Evolutionary conservation across 2,888 invertebrate species (phyloP), one percentile per base, ranked within the genome.

Genomic region (Eupithecia centaureata): DNA sequence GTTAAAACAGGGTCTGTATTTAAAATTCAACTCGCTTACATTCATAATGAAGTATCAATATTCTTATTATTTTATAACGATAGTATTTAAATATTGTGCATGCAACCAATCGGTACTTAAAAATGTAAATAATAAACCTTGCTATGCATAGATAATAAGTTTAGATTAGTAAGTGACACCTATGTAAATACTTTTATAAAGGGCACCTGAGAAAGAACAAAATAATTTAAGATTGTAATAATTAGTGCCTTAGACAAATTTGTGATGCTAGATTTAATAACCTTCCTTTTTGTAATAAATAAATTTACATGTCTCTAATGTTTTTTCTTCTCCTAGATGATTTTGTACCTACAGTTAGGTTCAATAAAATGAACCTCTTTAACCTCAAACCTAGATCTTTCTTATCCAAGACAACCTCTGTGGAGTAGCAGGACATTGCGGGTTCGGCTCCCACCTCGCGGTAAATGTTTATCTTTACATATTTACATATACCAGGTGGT

Each of bases 251-350:
- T 92, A 68, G 77, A 79, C 72, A 75, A 47, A 82, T 77, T 86
- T 90, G 91, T 91, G 91, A 92, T 91, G 82, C 83, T 91, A 90
- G 86, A 76, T 79, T 38, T 69, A 73, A 42, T 78, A 74, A 74
- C 58, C 33, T 61, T 58, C 54, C 62, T 51, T 22, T 65, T 38
- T 28, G 18, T 59, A 51, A 54, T 57, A 57, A 57, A 57, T 12
- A 32, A 57, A 57, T 57, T 57, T 33, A 57, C 28, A 28, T 57
- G 28, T 51, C 0, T 57, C 22, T 1, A 57, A 18, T 12, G 5
- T 30, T 30, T 57, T 57, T 57, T 57, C 15, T 18, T n/a, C 7
- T 56, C n/a, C 30, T 52, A 52, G 25, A 22, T 12, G 0, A 15
- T 2, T 52, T 0, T 27, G 2, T n/a, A n/a, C 5, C 5, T 35